A percentile compares a stretch with the other conserved stretches of the same genome.
Evolutionary conservation across 2,888 invertebrate genomes (phyloP).

Genomic region (Tyria jacobaeae): DNA sequence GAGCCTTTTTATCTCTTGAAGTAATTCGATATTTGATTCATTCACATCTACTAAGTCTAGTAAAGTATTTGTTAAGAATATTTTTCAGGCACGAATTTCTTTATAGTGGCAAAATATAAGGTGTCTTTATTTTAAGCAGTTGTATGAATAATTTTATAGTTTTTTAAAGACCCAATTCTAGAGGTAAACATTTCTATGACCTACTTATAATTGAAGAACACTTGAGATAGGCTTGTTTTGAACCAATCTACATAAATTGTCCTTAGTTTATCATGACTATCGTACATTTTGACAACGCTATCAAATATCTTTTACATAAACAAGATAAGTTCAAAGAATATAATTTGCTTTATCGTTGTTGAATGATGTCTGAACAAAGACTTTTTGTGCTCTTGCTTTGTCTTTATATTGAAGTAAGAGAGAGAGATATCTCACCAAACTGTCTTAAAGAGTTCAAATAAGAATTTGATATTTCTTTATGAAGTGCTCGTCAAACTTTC

Average conservation of each 20-base stretch:
- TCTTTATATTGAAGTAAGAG: conserved; percentile 7
- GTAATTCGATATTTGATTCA: neutral
- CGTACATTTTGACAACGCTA: conserved; percentile 6
- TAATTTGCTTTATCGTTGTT: neutral
- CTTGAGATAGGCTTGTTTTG: conserved; percentile 6
- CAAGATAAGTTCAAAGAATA: conserved; percentile 4
- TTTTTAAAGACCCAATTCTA: too few species aligned
- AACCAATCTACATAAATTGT: neutral
- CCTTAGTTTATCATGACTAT: neutral
- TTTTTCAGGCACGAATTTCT: too few species aligned
- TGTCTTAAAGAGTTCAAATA: neutral
- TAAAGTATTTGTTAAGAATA: too few species aligned
- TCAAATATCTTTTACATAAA: conserved; percentile 15
- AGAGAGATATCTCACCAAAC: conserved; percentile 6
- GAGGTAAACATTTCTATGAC: neutral
- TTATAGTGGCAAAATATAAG: too few species aligned
- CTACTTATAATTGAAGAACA: neutral
- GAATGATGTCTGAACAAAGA: neutral
- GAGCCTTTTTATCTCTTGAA: conserved; percentile 24
- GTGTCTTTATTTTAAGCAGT: too few species aligned
- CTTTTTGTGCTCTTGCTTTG: conserved; percentile 6
- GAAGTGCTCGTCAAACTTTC: neutral
- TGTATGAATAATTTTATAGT: too few species aligned
- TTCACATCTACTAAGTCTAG: neutral
- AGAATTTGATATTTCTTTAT: neutral